phyloP scores from a whole-genome alignment of 2,888 invertebrate species.

The Coleophora flavipennella region DNA sequence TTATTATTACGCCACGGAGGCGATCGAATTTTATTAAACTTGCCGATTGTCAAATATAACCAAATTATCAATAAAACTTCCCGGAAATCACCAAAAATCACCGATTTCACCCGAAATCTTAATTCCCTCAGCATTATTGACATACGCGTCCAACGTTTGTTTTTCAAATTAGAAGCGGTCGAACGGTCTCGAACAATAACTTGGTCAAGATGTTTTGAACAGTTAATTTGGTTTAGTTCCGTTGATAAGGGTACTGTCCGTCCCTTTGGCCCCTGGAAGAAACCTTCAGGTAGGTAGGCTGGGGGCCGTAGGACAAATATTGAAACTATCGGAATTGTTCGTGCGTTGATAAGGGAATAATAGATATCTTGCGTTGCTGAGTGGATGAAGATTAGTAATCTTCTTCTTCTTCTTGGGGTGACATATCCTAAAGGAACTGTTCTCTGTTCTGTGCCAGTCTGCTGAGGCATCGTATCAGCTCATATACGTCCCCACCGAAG shows the following conservation, averaged over 20 bases:
- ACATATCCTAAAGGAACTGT: too few relatives aligned
- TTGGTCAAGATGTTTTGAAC: constrained; percentile 67
- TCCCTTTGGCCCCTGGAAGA: constrained; percentile 22
- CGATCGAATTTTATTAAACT: too few relatives aligned
- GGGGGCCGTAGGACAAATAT: constrained; percentile 36
- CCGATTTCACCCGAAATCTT: constrained; percentile 13
- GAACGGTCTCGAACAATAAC: constrained; percentile 36
- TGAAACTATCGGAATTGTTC: constrained; percentile 33
- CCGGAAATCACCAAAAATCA: too few relatives aligned
- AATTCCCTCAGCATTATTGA: constrained; percentile 48
- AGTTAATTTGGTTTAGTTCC: constrained; percentile 64
- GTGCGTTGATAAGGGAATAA: constrained; percentile 16
- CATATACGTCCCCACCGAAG: too few relatives aligned
- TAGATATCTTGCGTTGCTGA: constrained; percentile 9
- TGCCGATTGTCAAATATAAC: too few relatives aligned
- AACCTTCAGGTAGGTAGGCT: constrained; percentile 50
- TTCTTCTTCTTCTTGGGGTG: too few relatives aligned
- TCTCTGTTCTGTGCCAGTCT: too few relatives aligned
- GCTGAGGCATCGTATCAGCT: too few relatives aligned
- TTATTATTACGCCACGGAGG: too few relatives aligned
- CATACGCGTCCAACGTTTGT: constrained; percentile 52
- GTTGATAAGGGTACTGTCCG: constrained; percentile 62
- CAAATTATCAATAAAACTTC: too few relatives aligned
- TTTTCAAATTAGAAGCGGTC: constrained; percentile 53
- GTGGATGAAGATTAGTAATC: background rate